phyloP scores from a whole-genome alignment of 2,888 invertebrate genomes.

The Pyrocoelia pectoralis region DNA sequence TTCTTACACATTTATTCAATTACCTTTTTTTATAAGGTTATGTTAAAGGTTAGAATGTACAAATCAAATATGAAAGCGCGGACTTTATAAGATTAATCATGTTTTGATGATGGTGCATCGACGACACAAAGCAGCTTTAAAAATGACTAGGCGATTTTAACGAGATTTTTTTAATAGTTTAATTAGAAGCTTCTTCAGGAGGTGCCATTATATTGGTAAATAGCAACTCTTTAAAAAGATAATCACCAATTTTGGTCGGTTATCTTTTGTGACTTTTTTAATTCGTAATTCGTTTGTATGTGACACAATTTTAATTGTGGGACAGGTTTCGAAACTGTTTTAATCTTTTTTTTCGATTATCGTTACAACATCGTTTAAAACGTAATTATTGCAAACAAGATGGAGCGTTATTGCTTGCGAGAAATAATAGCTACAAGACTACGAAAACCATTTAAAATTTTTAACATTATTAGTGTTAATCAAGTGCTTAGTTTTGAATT shows the following conservation, averaged over 20 bases:
- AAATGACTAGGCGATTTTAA: conserved; percentile 11
- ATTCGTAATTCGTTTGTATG: neutral
- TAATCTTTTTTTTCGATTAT: conserved; percentile 4
- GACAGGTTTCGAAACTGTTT: neutral
- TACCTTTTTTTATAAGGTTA: conserved; percentile 10
- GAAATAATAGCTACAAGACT: conserved; percentile 11
- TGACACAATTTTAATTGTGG: neutral
- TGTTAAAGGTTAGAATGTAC: conserved; percentile 7
- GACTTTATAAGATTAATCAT: conserved; percentile 12
- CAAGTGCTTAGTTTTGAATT: conserved; percentile 10
- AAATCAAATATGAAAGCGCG: conserved; percentile 1
- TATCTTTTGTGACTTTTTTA: neutral
- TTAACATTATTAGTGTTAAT: conserved; percentile 34
- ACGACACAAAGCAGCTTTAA: conserved; percentile 11
- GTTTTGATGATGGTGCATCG: conserved; percentile 13
- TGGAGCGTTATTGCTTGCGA: conserved; percentile 1
- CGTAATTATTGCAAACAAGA: conserved; percentile 9
- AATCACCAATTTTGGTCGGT: conserved; percentile 5
- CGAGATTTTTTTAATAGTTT: conserved; percentile 11
- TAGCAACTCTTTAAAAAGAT: conserved; percentile 7
- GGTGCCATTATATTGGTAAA: conserved; percentile 12
- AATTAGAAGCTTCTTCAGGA: conserved; percentile 18
- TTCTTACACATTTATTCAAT: conserved; percentile 5
- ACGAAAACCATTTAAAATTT: conserved; percentile 18
- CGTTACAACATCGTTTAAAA: conserved; percentile 2